phyloP scores from a whole-genome alignment of 2,113 vertebrate genomes.

The Brachypteracias leptosomus region DNA sequence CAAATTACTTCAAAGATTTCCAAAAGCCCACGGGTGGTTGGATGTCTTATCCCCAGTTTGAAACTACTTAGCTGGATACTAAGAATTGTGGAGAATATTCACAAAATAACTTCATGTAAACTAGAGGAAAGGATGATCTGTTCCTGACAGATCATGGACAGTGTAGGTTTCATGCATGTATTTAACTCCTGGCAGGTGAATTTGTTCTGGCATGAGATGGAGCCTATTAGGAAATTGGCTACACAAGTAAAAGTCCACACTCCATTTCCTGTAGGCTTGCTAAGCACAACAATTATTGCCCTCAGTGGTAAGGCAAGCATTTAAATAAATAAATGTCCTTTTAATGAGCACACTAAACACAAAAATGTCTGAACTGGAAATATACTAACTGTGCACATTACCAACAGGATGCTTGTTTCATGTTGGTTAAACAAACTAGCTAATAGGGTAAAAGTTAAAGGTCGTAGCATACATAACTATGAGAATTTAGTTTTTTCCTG shows the following conservation, averaged over 20 bases:
- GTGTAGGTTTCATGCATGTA: background rate
- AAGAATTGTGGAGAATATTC: background rate
- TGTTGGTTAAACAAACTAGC: background rate
- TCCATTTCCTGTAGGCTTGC: constrained; percentile 49
- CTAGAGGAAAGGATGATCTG: background rate
- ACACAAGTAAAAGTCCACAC: background rate
- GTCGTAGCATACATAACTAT: background rate
- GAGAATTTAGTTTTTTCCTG: background rate
- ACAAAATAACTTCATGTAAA: background rate
- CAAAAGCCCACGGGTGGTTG: no score
- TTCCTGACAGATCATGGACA: background rate
- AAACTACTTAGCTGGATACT: no score
- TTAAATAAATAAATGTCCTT: constrained; percentile 48
- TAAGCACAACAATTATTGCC: constrained; percentile 25
- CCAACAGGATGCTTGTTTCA: background rate
- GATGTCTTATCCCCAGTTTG: no score
- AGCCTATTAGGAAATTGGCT: constrained; percentile 15
- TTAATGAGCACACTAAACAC: constrained; percentile 47
- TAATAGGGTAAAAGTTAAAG: background rate
- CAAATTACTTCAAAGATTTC: background rate
- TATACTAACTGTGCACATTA: background rate
- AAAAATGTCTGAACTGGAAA: constrained; percentile 11
- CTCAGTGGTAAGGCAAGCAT: constrained; percentile 23
- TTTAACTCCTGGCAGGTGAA: background rate
- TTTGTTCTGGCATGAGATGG: background rate